Evolutionary conservation across 2,888 invertebrate species (phyloP).

Genomic region (Drosophila monieri): DNA sequence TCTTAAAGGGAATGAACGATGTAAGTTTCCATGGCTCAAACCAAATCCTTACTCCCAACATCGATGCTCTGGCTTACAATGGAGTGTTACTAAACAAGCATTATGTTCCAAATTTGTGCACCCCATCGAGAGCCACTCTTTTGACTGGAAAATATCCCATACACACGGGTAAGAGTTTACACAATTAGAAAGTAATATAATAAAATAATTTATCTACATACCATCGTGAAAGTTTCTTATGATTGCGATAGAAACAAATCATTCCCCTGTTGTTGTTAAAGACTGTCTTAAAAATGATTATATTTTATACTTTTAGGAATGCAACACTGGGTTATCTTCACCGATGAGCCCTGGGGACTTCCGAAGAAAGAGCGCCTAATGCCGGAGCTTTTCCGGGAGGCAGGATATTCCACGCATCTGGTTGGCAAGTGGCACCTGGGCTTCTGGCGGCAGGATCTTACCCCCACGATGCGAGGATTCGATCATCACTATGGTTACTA

Average conservation of each 20-base stretch:
- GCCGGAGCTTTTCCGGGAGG: constrained; percentile 88
- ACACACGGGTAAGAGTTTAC: constrained; percentile 87
- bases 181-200: neutral
- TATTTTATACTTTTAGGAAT: constrained; percentile 85
- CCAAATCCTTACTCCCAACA: constrained; percentile 95
- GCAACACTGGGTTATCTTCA: constrained; percentile 89
- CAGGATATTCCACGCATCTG: constrained; percentile 92
- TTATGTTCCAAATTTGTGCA: constrained; percentile 94
- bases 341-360: constrained; percentile 89
- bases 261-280: too few relatives aligned
- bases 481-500: constrained; percentile 94
- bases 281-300: neutral
- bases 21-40: constrained; percentile 95
- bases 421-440: constrained; percentile 97
- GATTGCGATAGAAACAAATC: neutral
- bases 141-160: constrained; percentile 95
- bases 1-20: constrained; percentile 93
- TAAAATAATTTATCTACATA: neutral
- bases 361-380: constrained; percentile 88
- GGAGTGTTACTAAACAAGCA: constrained; percentile 92
- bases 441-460: constrained; percentile 86
- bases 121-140: constrained; percentile 92
- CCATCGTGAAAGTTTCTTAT: neutral
- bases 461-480: constrained; percentile 91
- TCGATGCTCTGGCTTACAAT: constrained; percentile 93